Base-by-base conservation (phyloP, 2,888 invertebrate genomes). In the Phanerotoma sp. region DNA sequence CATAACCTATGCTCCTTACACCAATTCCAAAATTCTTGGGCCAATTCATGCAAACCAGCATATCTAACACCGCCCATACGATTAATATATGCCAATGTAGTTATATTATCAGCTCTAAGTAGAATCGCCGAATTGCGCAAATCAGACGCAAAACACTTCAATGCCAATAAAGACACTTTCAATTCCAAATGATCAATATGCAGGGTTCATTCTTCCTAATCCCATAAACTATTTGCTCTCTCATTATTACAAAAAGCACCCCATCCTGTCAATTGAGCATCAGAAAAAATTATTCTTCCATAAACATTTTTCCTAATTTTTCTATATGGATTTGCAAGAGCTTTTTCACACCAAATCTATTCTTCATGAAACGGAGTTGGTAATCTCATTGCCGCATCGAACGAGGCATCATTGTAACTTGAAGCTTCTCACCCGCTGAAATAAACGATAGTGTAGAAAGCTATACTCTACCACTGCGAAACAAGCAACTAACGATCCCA, bases 151-250 rank as follows among this genome's bases (percentile, higher is more conserved):
- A 20, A 33, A 5, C 6, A 18, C 18, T 45, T 30, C 16, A 45
- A 13, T 1, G 32, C 32, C 13, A 45, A 3, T 3, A 28, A 28
- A 5, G 28, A 18, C 11, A 21, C 33, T 28, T 16, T 28, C 3
- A 45, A n/a, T 3, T 45, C 45, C 11, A 20, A 6, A 9, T 45
- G 28, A 33, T 45, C 33, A 11, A 45, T 45, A 33, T 45, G 45
- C 11, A 28, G 25, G 10, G 3, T 9, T 18, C 33, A 11, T 45
- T 45, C 38, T 16, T 38, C 10, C 13, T 13, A 10, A 15, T 7
- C 15, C 20, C 38, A 20, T 10, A 15, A 15, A 9, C 38, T 10
- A 9, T 38, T 6, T 10, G 16, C 20, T 16, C 18, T 16, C 3
- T 15, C 18, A 10, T 18, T 22, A 11, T 48, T 16, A 22, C 37